phyloP scores from a whole-genome alignment of 2,797 vertebrate genomes.

The Nannoperca australis region DNA sequence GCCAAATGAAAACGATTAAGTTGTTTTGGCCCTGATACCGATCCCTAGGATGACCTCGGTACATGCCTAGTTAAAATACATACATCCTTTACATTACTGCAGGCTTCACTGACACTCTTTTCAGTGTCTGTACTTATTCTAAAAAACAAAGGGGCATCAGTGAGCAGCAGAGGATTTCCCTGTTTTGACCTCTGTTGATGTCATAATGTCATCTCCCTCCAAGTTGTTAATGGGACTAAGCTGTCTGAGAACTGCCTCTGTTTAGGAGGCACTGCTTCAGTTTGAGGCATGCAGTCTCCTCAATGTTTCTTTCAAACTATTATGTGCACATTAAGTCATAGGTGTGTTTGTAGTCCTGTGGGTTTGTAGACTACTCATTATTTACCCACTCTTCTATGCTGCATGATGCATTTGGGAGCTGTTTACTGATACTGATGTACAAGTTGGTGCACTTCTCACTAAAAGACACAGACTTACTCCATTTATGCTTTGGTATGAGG shows the following conservation, averaged over 20 bases:
- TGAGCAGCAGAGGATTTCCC: too few relatives aligned
- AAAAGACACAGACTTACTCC: not conserved
- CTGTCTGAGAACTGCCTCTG: conserved; percentile 9
- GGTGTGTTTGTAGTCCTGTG: not conserved
- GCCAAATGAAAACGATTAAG: not conserved
- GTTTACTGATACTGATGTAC: not conserved
- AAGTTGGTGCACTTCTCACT: not conserved
- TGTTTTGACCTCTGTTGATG: conserved; percentile 12
- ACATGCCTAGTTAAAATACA: not conserved
- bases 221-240: conserved; percentile 8
- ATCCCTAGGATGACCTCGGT: not conserved
- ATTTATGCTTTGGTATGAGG: not conserved
- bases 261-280: not conserved
- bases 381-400: not conserved
- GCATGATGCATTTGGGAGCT: not conserved
- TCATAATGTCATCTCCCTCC: conserved; percentile 2
- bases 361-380: conserved; percentile 8
- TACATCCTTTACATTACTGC: not conserved
- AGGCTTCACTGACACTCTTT: conserved; percentile 6
- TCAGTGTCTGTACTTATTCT: not conserved
- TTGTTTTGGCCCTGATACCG: not conserved
- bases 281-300: not conserved
- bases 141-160: conserved; percentile 34
- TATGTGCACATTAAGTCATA: conserved; percentile 3
- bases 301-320: conserved; percentile 5